Evolutionary conservation across 2,113 vertebrate species (phyloP).

Genomic region (Neomonachus schauinslandi): DNA sequence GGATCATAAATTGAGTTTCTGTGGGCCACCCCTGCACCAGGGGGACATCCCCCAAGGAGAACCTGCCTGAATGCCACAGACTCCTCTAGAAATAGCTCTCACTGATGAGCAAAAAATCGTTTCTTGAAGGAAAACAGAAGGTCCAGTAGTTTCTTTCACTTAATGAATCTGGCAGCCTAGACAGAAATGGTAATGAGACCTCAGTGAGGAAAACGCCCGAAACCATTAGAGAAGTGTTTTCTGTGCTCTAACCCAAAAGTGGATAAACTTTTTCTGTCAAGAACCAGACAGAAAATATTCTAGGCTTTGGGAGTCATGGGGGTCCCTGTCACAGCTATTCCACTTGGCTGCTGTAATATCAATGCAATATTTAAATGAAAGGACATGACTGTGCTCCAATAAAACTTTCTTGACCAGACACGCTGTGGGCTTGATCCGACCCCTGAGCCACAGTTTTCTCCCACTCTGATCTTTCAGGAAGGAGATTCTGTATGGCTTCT

Average conservation of each 20-base stretch:
- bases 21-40: not conserved
- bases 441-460: not conserved
- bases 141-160: not conserved
- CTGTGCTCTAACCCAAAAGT: not conserved
- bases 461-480: not conserved
- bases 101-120: not conserved
- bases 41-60: not conserved
- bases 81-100: not conserved
- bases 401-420: not conserved
- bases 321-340: not conserved
- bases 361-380: not conserved
- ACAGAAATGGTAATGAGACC: not conserved
- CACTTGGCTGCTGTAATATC: accelerated
- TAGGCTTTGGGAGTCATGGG: not conserved
- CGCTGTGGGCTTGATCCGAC: not conserved
- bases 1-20: not conserved
- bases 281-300: not conserved
- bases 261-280: not conserved
- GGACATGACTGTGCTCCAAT: not conserved
- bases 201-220: not conserved
- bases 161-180: not conserved
- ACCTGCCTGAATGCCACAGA: not conserved
- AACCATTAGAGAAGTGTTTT: too few species aligned
- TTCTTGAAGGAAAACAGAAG: conserved; percentile 7
- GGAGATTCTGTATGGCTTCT: not conserved